Evolutionary conservation across 2,113 vertebrate genomes (phyloP), one percentile per base, ranked within the genome.

Genomic region (Gobio gobio): DNA sequence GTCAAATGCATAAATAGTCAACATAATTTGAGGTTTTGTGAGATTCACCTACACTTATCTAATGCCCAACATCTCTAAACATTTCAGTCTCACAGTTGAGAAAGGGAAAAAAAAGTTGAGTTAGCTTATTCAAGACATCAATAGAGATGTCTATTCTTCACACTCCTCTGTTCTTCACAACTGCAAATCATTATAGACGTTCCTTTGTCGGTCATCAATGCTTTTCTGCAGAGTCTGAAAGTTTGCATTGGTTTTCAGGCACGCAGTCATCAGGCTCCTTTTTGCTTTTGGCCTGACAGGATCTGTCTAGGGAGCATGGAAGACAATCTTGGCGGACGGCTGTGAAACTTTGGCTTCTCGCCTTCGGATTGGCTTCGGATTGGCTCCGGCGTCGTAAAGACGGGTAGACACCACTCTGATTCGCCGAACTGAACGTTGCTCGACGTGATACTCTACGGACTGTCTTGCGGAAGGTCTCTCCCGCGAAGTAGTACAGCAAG

Each of bases 401-500:
- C 3, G 43, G 0, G 29, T 63, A 9, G 22, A 83, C 1, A 13
- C 45, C 75, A 33, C 77, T 56, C 2, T 75, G 36, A 22, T 20
- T 61, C 2, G 59, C 4, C 5, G 91, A 89, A 10, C 16, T 82
- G 2, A 8, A 0, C 3, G 16, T 59, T 16, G 18, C 2, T 2
- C 9, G 51, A 4, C 1, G 68, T 82, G 87, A 88, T 4, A 24
- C 5, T 3, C 73, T 72, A 0, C 77, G 88, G 33, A 88, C 0
- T 5, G 29, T 13, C 0, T 83, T 43, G 1, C 92, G 91, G 87
- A 95, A 95, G 0, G 36, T 88, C 40, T 86, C 85, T 54, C 92
- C 92, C 4, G 88, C 90, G 36, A 94, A 95, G 90, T 94, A 95
- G 63, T 95, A 95, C 22, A 95, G 88, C 78, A 95, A 85, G 0